Percentiles rank a stretch among this genome's conserved stretches.
Evolutionary conservation across 1,140 invertebrate species (phyloP).

Genomic region (Drosophila ohnishii): DNA sequence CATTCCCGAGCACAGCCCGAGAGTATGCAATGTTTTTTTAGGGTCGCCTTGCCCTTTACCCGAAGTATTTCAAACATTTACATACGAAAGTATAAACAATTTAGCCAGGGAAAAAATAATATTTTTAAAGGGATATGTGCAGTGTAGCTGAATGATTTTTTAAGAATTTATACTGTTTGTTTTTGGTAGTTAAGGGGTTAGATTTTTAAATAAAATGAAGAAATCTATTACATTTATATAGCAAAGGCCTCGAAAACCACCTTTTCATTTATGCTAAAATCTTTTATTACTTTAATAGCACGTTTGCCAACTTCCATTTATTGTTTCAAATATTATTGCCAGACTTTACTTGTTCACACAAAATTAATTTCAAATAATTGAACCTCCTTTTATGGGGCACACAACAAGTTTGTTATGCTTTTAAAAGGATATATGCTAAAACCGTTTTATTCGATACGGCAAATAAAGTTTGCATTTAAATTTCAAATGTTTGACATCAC

Average conservation of each 20-base stretch:
- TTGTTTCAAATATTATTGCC: not conserved
- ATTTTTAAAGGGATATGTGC: constrained; percentile 4
- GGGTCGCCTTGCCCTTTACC: constrained; percentile 1
- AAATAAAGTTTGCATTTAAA: constrained; percentile 29
- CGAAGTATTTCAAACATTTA: constrained; percentile 26
- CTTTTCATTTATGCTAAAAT: not conserved
- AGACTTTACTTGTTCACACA: not conserved
- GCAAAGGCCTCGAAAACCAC: not conserved
- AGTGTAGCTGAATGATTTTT: not conserved
- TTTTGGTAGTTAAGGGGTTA: not conserved
- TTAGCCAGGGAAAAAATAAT: constrained; percentile 2
- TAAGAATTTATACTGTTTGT: not conserved
- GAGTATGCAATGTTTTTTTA: constrained; percentile 48
- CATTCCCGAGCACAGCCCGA: constrained; percentile 20
- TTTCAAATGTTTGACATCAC: constrained; percentile 24
- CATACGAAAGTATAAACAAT: constrained; percentile 9
- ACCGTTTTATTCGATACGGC: constrained; percentile 12
- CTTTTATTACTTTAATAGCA: not conserved
- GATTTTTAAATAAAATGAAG: not conserved
- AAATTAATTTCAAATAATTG: constrained; percentile 8
- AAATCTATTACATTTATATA: not conserved
- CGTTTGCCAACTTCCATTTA: not conserved
- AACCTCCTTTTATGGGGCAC: not conserved
- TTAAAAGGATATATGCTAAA: constrained; percentile 12
- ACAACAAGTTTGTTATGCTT: constrained; percentile 16